Evolutionary conservation across 2,797 vertebrate genomes (phyloP).

Genomic region (Gallinago solitaria): DNA sequence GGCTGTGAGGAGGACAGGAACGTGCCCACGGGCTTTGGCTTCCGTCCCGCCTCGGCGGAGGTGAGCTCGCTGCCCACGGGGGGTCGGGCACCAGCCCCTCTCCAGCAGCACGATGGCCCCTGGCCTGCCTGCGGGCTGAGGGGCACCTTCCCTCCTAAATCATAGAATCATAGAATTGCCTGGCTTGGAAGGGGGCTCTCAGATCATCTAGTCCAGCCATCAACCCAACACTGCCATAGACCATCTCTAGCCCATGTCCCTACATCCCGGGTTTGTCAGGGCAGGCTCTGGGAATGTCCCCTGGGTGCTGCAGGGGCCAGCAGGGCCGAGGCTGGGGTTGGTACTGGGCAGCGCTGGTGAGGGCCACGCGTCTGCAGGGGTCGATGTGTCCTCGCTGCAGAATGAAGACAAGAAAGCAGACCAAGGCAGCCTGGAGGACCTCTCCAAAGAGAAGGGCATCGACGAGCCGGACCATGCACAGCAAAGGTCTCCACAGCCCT

Average conservation of each 20-base stretch:
- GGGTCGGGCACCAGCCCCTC: fast-evolving
- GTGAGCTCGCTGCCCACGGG: slow-evolving; percentile 60
- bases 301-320: background rate
- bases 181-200: no score
- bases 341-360: background rate
- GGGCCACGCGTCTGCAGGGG: background rate
- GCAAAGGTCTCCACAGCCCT: slow-evolving; percentile 77
- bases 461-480: slow-evolving; percentile 84
- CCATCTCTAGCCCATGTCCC: no score
- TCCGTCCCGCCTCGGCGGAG: slow-evolving; percentile 94
- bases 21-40: slow-evolving; percentile 90
- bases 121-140: fast-evolving
- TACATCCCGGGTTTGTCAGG: background rate
- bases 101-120: background rate
- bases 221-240: no score
- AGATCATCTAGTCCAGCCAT: no score
- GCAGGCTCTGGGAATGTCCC: background rate
- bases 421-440: slow-evolving; percentile 90
- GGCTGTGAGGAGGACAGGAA: slow-evolving; percentile 92
- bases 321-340: background rate
- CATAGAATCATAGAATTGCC: no score
- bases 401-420: slow-evolving; percentile 90
- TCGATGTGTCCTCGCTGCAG: slow-evolving; percentile 61
- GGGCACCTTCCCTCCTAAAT: background rate
- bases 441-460: slow-evolving; percentile 68